Conservation (phyloP, 1,140 invertebrate species). For the Leptinotarsa defecta region DNA sequence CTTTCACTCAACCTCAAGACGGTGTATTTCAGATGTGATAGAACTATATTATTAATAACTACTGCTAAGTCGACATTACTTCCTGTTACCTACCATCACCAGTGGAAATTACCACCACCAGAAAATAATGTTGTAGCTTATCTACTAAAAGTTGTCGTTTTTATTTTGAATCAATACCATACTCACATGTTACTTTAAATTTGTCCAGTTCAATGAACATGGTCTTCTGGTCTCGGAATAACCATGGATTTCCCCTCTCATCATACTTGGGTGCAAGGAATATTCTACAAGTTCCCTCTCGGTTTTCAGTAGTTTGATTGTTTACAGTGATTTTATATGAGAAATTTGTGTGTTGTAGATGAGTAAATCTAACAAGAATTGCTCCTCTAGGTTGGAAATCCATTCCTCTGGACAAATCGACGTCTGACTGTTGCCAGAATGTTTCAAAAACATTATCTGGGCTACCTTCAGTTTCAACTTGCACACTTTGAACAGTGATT, state of each 20-base stretch:
- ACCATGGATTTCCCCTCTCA: slow-evolving; percentile 67
- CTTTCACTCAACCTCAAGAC: too few species aligned
- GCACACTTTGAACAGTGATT: slow-evolving; percentile 62
- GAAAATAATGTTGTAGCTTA: too few species aligned
- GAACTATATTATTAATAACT: too few species aligned
- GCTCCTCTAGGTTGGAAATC: slow-evolving; percentile 75
- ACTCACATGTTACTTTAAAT: slow-evolving; percentile 66
- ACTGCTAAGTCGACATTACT: too few species aligned
- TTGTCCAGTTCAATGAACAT: slow-evolving; percentile 81
- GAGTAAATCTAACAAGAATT: slow-evolving; percentile 73
- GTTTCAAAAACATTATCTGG: slow-evolving; percentile 65
- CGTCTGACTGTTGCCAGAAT: slow-evolving; percentile 75
- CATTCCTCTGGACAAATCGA: slow-evolving; percentile 75
- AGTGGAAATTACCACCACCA: too few species aligned
- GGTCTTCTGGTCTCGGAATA: slow-evolving; percentile 67
- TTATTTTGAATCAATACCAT: not conserved
- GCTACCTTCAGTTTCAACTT: slow-evolving; percentile 56
- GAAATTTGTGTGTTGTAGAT: slow-evolving; percentile 75
- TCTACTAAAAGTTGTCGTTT: too few species aligned
- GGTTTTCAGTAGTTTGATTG: slow-evolving; percentile 60
- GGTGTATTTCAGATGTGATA: too few species aligned
- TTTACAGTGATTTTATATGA: slow-evolving; percentile 69
- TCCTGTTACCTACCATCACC: too few species aligned
- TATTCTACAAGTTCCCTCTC: slow-evolving; percentile 74
- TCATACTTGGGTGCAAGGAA: slow-evolving; percentile 75